Conservation (phyloP, 1,140 invertebrate species). For the Neodiprion virginianus region DNA sequence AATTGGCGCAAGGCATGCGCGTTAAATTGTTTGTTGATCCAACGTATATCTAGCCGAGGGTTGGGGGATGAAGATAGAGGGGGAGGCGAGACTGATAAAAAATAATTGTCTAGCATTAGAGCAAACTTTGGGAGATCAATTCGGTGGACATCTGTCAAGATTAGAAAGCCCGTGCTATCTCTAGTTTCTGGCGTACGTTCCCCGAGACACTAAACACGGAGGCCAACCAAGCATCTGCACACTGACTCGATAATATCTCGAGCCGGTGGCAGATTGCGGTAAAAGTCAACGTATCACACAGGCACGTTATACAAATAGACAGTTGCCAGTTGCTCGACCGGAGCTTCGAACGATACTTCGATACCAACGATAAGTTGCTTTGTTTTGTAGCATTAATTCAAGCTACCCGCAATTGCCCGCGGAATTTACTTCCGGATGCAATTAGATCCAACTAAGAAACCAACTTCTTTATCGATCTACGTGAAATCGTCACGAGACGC, state of each 20-base stretch:
- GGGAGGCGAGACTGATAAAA: background rate
- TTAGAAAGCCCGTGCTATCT: background rate
- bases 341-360: too few species aligned
- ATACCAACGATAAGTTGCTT: too few species aligned
- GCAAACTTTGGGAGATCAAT: background rate
- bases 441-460: too few species aligned
- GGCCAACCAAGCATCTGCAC: background rate
- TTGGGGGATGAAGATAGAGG: background rate
- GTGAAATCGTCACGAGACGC: too few species aligned
- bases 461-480: too few species aligned
- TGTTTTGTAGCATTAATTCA: too few species aligned
- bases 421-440: too few species aligned
- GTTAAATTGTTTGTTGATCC: background rate
- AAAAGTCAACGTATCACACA: background rate
- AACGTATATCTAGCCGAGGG: background rate
- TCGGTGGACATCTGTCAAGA: conserved; percentile 5
- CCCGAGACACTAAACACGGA: background rate
- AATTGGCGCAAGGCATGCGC: background rate
- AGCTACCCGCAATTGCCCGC: too few species aligned
- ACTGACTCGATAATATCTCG: conserved; percentile 1
- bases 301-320: too few species aligned
- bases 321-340: too few species aligned
- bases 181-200: background rate
- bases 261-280: conserved; percentile 1
- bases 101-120: conserved; percentile 2